These are phyloP conservation scores for Oreochromis niloticus DNA, from an alignment of 2,113 vertebrate species.

Conservation along the genomic window DNA sequence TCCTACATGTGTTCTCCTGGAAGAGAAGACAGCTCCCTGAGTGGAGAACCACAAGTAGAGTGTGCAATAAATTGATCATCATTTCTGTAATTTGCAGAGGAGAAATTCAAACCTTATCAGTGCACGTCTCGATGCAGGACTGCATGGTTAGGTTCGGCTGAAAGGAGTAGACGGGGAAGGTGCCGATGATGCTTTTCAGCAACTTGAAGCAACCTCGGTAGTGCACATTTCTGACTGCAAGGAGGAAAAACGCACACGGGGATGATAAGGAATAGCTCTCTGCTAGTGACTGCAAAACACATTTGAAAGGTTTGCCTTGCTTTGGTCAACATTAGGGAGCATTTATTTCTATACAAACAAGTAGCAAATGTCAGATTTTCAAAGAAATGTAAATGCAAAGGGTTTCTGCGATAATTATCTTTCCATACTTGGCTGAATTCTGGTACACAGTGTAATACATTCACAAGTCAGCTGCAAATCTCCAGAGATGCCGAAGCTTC, in stretches of 20 bases:
- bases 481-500: conserved; percentile 2
- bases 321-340: not conserved
- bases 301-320: not conserved
- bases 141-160: conserved; percentile 83
- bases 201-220: conserved; percentile 87
- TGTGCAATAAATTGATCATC: not conserved
- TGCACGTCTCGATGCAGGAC: conserved; percentile 89
- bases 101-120: conserved; percentile 83
- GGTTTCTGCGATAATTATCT: not conserved
- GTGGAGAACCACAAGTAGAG: not conserved
- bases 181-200: conserved; percentile 73
- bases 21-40: not conserved
- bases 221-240: conserved; percentile 81
- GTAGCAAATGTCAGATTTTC: not conserved
- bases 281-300: not conserved
- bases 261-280: not conserved
- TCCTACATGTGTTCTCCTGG: not conserved
- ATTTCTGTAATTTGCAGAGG: not conserved
- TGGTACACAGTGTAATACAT: not conserved
- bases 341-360: not conserved
- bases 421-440: not conserved
- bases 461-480: conserved; percentile 11
- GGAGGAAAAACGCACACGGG: not conserved
- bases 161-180: conserved; percentile 75
- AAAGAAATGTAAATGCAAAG: not conserved